Evolutionary conservation across 2,113 vertebrate genomes (phyloP).

Genomic region (Xyliphius kryptos): DNA sequence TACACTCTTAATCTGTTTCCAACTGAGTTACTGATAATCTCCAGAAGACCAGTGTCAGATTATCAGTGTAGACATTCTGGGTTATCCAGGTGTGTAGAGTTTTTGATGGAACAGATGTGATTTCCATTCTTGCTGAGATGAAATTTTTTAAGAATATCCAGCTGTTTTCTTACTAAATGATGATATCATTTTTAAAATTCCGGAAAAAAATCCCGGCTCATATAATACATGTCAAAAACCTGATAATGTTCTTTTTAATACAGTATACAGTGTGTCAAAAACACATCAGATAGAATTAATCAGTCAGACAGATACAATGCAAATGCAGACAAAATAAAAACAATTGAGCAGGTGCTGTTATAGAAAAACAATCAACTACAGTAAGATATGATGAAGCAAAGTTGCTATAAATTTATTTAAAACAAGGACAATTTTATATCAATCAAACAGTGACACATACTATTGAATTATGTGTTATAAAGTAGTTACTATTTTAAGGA

Average conservation of each 20-base stretch:
- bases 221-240: neutral
- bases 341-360: no score
- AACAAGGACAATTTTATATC: neutral
- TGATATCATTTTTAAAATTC: slow-evolving; percentile 1
- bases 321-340: no score
- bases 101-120: neutral
- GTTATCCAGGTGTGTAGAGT: neutral
- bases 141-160: neutral
- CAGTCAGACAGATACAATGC: neutral
- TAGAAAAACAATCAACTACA: neutral
- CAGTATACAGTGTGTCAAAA: neutral
- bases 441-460: neutral
- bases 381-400: neutral
- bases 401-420: neutral
- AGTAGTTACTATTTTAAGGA: no score
- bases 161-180: neutral
- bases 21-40: no score
- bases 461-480: neutral
- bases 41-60: neutral
- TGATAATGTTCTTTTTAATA: neutral
- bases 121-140: neutral
- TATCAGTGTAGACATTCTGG: neutral
- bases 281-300: neutral
- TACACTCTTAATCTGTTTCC: neutral
- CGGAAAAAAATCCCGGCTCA: neutral